Evolutionary conservation across 2,888 invertebrate genomes (phyloP), one percentile per base, ranked within the genome.

Genomic region (Athalia rosae): DNA sequence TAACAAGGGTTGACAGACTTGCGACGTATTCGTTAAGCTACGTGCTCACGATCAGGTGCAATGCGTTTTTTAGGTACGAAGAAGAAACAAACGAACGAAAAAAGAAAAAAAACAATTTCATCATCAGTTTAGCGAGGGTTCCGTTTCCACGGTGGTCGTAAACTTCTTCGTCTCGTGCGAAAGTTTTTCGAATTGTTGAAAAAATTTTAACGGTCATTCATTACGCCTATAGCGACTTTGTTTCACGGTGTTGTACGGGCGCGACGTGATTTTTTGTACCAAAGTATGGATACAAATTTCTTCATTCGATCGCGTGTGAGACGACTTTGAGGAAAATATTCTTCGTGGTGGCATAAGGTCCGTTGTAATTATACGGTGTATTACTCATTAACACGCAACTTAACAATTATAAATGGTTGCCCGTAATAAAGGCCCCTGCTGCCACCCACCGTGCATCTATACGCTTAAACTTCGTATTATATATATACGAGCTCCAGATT

Each of bases 301-400:
- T 64, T 64, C 64, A 64, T 45, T 45, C 43, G 41, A 61, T 74
- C 61, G 74, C 74, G 74, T 74, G 74, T 28, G 2, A 2, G 28
- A 45, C 48, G 48, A 13, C 6, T 53, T 6, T 28, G n/a, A 50
- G 53, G 67, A 67, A 50, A 15, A 8, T 28, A 15, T 67, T 9
- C 67, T 13, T 28, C 28, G 50, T 41, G 7, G 50, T 7, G 41
- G 43, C 41, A 41, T 41, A 69, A 73, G 78, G 80, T 56, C 28
- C 13, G 64, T 62, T 81, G 77, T 82, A 87, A 87, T 88, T 88
- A 87, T 86, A 86, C 87, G 86, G 83, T 79, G 83, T 80, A 86
- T 88, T 86, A 85, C 84, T 86, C 88, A 89, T 89, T 88, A 87
- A 87, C 86, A 83, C 83, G 85, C 83, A 87, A 87, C 88, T 89